These are phyloP conservation scores for Oligia strigilis DNA, from an alignment of 2,888 invertebrate species.

Conservation along the genomic window DNA sequence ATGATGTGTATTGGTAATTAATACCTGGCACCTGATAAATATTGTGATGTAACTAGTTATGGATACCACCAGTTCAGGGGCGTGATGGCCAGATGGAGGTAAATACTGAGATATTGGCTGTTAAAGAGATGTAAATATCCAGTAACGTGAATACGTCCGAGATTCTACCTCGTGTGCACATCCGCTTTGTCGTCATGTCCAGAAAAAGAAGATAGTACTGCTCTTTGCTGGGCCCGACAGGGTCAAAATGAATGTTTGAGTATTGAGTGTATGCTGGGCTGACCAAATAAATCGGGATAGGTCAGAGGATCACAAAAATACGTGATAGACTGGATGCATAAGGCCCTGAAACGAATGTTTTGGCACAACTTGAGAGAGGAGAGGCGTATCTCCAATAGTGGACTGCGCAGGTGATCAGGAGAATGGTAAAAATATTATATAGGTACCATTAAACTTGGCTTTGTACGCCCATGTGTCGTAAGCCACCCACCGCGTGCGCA, in stretches of 20 bases:
- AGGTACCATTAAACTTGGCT: slow-evolving; percentile 91
- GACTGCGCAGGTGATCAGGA: neutral
- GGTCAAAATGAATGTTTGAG: no score
- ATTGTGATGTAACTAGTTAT: neutral
- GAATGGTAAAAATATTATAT: neutral
- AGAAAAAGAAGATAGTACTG: no score
- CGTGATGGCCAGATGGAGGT: no score
- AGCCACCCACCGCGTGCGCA: slow-evolving; percentile 95
- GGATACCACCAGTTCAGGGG: neutral
- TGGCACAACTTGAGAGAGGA: neutral
- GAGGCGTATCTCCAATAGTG: neutral
- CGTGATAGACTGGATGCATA: neutral
- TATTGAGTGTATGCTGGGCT: neutral
- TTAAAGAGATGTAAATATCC: neutral
- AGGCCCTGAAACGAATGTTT: neutral
- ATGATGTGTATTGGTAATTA: neutral
- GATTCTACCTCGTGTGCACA: no score
- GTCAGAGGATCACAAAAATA: neutral
- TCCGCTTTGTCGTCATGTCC: no score
- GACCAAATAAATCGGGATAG: neutral
- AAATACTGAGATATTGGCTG: neutral
- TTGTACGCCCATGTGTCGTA: slow-evolving; percentile 95
- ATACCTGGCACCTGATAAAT: neutral
- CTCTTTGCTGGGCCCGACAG: no score
- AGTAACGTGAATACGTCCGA: no score